Conservation (phyloP, 2,888 invertebrate genomes). For the Drosophila kambysellisi region DNA sequence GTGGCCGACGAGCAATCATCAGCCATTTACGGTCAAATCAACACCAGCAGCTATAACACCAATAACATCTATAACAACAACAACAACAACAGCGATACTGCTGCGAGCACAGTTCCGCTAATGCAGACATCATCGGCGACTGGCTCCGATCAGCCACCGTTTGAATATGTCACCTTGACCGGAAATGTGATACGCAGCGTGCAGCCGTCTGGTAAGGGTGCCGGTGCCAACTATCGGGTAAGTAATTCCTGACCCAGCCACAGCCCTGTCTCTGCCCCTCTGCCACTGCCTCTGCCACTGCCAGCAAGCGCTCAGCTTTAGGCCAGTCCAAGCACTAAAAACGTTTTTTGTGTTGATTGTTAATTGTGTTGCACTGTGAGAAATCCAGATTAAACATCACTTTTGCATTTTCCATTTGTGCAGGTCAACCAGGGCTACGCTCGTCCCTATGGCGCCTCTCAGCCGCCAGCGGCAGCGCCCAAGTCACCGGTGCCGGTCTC, state of each 20-base stretch:
- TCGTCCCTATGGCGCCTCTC: slow-evolving; percentile 83
- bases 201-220: slow-evolving; percentile 85
- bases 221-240: slow-evolving; percentile 83
- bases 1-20: slow-evolving; percentile 74
- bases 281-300: background rate
- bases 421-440: slow-evolving; percentile 84
- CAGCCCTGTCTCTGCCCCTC: background rate
- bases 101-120: slow-evolving; percentile 45
- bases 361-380: background rate
- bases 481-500: slow-evolving; percentile 83
- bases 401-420: background rate
- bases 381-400: background rate
- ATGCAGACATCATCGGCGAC: slow-evolving; percentile 39
- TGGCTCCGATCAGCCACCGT: slow-evolving; percentile 73
- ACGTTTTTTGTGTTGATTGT: slow-evolving; percentile 10
- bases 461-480: slow-evolving; percentile 77
- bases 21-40: slow-evolving; percentile 66
- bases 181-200: slow-evolving; percentile 85
- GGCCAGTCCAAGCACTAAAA: background rate
- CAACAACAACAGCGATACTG: slow-evolving; percentile 23
- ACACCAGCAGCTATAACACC: slow-evolving; percentile 37
- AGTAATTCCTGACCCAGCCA: slow-evolving; percentile 41
- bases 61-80: slow-evolving; percentile 35
- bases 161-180: slow-evolving; percentile 84
- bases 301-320: background rate